phyloP scores from a whole-genome alignment of 35 echinoderm and acorn worm species.

The Amphiura filiformis region DNA sequence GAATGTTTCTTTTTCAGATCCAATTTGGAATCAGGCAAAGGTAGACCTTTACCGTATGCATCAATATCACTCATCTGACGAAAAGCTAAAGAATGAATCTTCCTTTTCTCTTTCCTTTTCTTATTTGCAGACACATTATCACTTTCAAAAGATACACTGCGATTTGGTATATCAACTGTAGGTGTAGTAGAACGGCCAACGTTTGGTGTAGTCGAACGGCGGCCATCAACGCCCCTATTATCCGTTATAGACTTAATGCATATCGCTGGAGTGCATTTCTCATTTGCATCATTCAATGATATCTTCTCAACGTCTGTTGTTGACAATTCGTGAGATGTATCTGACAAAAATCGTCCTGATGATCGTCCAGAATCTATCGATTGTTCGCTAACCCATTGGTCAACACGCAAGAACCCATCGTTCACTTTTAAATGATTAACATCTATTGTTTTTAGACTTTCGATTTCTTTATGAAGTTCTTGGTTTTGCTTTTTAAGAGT shows the following conservation, averaged over 20 bases:
- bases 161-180: not conserved
- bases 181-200: not conserved
- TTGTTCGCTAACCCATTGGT: not conserved
- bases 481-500: no score
- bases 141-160: not conserved
- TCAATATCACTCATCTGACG: not conserved
- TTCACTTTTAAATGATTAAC: not conserved
- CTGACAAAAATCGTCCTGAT: not conserved
- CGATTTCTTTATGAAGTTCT: no score
- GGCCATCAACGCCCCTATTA: not conserved
- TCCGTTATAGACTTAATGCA: not conserved
- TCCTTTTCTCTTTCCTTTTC: not conserved
- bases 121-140: not conserved
- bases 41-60: not conserved
- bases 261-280: not conserved
- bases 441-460: no score
- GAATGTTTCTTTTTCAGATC: not conserved
- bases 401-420: not conserved
- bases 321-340: not conserved
- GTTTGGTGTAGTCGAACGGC: not conserved
- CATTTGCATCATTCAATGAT: not conserved
- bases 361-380: not conserved
- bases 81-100: not conserved
- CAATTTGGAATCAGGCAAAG: not conserved
- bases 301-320: no score